Base-by-base conservation (phyloP, 2,888 invertebrate species). In the Drosophila mettleri region DNA sequence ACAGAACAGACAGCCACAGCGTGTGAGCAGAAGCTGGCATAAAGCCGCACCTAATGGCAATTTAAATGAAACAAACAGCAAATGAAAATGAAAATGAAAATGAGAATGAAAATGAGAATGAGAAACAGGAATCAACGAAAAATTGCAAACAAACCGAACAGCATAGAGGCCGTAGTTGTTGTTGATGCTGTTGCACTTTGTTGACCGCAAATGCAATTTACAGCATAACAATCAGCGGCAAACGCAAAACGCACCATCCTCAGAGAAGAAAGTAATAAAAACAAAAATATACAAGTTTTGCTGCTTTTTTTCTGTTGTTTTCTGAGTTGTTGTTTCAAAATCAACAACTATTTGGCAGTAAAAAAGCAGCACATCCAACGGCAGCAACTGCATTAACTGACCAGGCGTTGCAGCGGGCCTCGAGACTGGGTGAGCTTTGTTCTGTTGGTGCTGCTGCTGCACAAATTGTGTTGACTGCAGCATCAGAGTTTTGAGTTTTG, bases 191-290 rank as follows among this genome's bases (percentile, higher is more conserved):
- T 18, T 69, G 60, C 75, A 69, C 70, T 75, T 75, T 74, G 74
- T 76, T 72, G 75, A 78, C 88, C 88, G 71, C 89, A 89, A 88
- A 88, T 86, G 89, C 89, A 88, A 89, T 88, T 88, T 82, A 89
- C 80, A 85, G 76, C 70, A 72, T 69, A 82, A 86, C 83, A 87
- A 86, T 84, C 89, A 75, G 76, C 68, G 75, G 80, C 61, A 69
- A 77, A 76, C 74, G 78, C 80, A 81, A 61, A 76, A 57, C 39
- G 67, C 60, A 64, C 46, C 66, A 51, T 49, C 58, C 20, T 16
- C 55, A 73, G 45, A 46, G 38, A 60, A 69, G 54, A 74, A 88
- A 69, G 66, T 69, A 82, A 82, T 82, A 86, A 70, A 84, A 86
- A 43, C n/a, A 24, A 43, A n/a, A 24, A n/a, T 1, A n/a, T 5